A percentile compares a stretch with the other conserved stretches of the same genome.
Conservation (phyloP, 2,888 invertebrate genomes). For the Ceratothoa steindachneri region DNA sequence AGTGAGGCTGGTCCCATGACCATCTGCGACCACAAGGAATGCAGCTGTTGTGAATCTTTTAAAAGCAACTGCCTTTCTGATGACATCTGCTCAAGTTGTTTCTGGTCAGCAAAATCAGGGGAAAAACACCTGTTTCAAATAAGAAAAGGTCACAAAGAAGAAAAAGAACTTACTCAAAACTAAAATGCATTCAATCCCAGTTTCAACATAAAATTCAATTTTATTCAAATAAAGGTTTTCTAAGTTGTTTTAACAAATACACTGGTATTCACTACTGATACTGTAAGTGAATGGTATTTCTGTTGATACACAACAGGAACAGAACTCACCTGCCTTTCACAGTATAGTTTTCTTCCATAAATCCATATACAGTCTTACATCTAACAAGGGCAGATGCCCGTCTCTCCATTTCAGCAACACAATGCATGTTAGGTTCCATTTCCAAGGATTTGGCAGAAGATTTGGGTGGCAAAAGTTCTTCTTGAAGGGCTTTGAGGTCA, state of each 20-base stretch:
- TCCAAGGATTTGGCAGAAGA: background rate
- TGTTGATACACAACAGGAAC: too few species aligned
- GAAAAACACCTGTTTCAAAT: background rate
- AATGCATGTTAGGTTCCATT: background rate
- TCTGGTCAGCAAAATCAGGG: slow-evolving; percentile 1
- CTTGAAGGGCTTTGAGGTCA: slow-evolving; percentile 72
- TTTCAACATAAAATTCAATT: too few species aligned
- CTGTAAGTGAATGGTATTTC: too few species aligned
- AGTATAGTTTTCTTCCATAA: slow-evolving; percentile 71
- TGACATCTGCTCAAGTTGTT: slow-evolving; percentile 25
- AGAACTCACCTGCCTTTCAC: slow-evolving; percentile 43
- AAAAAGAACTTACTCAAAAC: background rate
- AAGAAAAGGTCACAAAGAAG: background rate
- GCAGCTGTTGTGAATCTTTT: slow-evolving; percentile 37
- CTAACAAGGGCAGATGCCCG: slow-evolving; percentile 36
- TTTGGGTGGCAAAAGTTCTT: slow-evolving; percentile 63
- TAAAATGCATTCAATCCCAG: too few species aligned
- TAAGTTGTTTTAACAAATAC: too few species aligned
- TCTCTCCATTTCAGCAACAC: background rate
- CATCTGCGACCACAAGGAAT: slow-evolving; percentile 37
- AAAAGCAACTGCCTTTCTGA: slow-evolving; percentile 33
- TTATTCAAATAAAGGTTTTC: too few species aligned
- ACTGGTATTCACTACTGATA: too few species aligned
- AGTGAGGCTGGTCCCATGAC: slow-evolving; percentile 15
- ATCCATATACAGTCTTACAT: slow-evolving; percentile 67